phyloP scores from a whole-genome alignment of 2,113 vertebrate genomes.

The Megatriorchis doriae region DNA sequence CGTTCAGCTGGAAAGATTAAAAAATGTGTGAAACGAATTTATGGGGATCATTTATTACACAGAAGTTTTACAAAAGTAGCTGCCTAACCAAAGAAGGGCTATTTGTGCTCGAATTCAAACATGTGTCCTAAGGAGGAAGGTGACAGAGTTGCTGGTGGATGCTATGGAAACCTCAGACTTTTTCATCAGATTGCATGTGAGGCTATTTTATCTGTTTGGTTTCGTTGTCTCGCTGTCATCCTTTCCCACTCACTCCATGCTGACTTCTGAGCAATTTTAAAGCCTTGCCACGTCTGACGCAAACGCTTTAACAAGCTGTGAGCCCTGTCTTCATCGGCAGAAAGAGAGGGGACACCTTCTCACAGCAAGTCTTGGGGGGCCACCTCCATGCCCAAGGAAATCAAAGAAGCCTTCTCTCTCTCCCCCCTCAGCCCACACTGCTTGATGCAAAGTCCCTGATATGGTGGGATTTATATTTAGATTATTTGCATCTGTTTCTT shows the following conservation, averaged over 20 bases:
- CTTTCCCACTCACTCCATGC: neutral
- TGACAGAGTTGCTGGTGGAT: neutral
- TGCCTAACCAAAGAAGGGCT: neutral
- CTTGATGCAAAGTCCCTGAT: neutral
- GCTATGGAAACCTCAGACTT: neutral
- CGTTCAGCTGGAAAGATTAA: neutral
- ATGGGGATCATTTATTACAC: neutral
- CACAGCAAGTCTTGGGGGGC: neutral
- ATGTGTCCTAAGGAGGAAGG: neutral
- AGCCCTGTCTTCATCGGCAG: neutral
- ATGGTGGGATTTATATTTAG: neutral
- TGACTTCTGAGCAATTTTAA: neutral
- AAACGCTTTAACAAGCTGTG: neutral
- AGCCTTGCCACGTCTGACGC: neutral
- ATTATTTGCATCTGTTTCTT: constrained; percentile 23
- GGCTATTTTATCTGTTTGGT: neutral
- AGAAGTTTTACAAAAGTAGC: neutral
- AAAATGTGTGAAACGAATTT: neutral
- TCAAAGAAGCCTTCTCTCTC: neutral
- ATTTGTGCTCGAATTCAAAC: neutral
- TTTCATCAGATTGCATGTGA: neutral
- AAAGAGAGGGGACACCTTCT: neutral
- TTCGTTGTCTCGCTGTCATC: neutral
- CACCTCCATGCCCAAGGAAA: neutral
- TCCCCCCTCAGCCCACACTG: neutral